phyloP scores from a whole-genome alignment of 2,797 vertebrate species.

The Myotis planiceps region DNA sequence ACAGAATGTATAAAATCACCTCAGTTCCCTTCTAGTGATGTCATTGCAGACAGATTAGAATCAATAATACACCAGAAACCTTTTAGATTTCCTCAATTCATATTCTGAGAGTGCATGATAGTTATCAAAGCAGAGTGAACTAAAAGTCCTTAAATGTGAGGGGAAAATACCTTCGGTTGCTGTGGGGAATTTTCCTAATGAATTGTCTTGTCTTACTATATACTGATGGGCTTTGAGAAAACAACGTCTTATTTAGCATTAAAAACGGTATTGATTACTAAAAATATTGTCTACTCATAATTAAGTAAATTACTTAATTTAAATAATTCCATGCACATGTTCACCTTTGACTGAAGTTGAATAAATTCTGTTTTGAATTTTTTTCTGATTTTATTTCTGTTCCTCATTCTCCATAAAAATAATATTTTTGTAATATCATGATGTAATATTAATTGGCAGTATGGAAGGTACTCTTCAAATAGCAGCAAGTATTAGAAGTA shows the following conservation, averaged over 20 bases:
- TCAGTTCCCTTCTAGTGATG: neutral
- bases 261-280: neutral
- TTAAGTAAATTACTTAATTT: neutral
- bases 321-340: neutral
- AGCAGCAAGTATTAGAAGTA: neutral
- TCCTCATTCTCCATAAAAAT: neutral
- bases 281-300: neutral
- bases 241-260: neutral
- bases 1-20: neutral
- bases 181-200: neutral
- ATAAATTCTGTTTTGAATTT: neutral
- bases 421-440: neutral
- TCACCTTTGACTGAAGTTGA: neutral
- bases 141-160: neutral
- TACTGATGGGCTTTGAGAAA: conserved; percentile 24
- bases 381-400: conserved; percentile 5
- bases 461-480: neutral
- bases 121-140: conserved; percentile 1
- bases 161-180: neutral
- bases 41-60: neutral
- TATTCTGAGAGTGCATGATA: neutral
- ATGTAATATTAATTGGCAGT: neutral
- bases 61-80: neutral
- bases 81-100: neutral
- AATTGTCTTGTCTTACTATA: neutral